These are phyloP conservation scores for Gambelia wislizenii DNA, from an alignment of 2,797 vertebrate genomes.

Conservation along the genomic window DNA sequence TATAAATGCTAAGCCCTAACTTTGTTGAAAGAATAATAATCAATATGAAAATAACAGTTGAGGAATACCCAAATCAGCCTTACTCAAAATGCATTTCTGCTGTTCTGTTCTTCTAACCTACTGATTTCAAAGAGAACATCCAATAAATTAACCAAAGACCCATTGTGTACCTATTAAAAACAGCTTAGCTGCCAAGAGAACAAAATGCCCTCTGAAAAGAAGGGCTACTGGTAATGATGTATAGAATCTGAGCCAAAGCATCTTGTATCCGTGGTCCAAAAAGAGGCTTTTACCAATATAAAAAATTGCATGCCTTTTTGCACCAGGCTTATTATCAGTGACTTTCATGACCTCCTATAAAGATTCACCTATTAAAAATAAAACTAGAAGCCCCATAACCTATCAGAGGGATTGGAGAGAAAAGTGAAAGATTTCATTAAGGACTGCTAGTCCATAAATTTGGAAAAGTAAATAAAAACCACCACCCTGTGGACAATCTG, in stretches of 20 bases:
- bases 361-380: slow-evolving; percentile 26
- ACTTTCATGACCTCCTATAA: slow-evolving; percentile 7
- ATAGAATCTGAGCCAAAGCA: neutral
- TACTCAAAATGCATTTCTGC: neutral
- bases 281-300: neutral
- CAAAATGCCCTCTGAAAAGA: neutral
- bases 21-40: neutral
- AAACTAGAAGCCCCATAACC: slow-evolving; percentile 7
- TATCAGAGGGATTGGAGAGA: neutral
- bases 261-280: neutral
- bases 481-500: slow-evolving; percentile 25
- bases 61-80: neutral
- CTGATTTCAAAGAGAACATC: neutral
- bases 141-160: neutral
- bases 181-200: neutral
- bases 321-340: neutral
- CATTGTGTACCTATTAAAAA: neutral
- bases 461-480: slow-evolving; percentile 40
- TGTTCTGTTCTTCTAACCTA: neutral
- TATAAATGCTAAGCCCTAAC: neutral
- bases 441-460: slow-evolving; percentile 30
- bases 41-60: neutral
- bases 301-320: neutral
- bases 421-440: slow-evolving; percentile 26
- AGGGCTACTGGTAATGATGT: neutral